A percentile compares a stretch with the other conserved stretches of the same genome.
phyloP scores from a whole-genome alignment of 1,140 invertebrate species.

The Odontomachus brunneus region DNA sequence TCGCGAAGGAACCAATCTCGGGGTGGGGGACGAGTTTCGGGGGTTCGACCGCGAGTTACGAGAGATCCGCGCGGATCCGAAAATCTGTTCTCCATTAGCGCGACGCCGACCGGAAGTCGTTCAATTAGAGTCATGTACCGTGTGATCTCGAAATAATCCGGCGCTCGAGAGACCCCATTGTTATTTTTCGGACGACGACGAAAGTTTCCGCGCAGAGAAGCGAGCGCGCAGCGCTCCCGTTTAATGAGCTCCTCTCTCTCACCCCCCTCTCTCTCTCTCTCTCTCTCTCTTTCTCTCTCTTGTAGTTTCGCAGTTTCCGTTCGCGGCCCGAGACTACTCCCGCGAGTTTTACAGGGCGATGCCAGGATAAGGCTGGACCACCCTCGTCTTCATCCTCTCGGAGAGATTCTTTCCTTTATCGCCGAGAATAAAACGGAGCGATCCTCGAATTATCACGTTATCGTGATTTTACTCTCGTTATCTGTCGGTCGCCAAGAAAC shows the following conservation, averaged over 20 bases:
- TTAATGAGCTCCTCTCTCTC: slow-evolving; percentile 50
- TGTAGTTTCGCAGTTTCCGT: slow-evolving; percentile 50
- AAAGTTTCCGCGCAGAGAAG: slow-evolving; percentile 31
- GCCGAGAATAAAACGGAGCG: slow-evolving; percentile 44
- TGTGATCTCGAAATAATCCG: slow-evolving; percentile 66
- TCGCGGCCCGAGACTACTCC: slow-evolving; percentile 27
- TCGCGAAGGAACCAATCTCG: slow-evolving; percentile 48
- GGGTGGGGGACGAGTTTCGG: slow-evolving; percentile 44
- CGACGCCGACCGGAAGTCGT: slow-evolving; percentile 65
- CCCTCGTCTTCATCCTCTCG: too few species aligned
- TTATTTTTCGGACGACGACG: slow-evolving; percentile 57
- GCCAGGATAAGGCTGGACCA: slow-evolving; percentile 42
- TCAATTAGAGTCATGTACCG: slow-evolving; percentile 70
- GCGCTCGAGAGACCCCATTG: slow-evolving; percentile 59
- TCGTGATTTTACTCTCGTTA: slow-evolving; percentile 36
- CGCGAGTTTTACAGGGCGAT: slow-evolving; percentile 54
- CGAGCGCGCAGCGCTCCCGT: slow-evolving; percentile 28
- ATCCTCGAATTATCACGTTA: slow-evolving; percentile 53
- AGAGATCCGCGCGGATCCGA: slow-evolving; percentile 5
- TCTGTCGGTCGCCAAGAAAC: slow-evolving; percentile 6
- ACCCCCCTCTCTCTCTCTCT: slow-evolving; percentile 11
- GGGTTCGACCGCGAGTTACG: slow-evolving; percentile 62
- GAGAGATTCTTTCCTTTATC: slow-evolving; percentile 28
- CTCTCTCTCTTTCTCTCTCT: too few species aligned
- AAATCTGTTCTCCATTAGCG: slow-evolving; percentile 70